phyloP scores from a whole-genome alignment of 2,113 vertebrate genomes.

The Boulengeromyrus knoepffleri region DNA sequence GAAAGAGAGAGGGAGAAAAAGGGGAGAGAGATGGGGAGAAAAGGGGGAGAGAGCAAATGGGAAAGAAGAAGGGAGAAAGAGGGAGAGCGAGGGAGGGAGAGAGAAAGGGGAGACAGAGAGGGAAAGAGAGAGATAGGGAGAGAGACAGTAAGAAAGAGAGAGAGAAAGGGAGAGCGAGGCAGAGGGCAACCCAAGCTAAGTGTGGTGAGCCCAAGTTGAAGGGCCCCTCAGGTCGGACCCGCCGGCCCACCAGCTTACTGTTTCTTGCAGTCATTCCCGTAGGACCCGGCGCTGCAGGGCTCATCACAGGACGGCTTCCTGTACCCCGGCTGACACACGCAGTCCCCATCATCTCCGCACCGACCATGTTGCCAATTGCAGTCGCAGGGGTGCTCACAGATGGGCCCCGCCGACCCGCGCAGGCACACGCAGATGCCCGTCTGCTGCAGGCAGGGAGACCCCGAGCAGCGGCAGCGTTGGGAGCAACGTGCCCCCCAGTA shows the following conservation, averaged over 20 bases:
- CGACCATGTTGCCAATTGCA: slow-evolving; percentile 65
- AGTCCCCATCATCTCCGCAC: slow-evolving; percentile 64
- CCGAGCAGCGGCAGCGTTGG: slow-evolving; percentile 64
- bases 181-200: not conserved
- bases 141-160: not conserved
- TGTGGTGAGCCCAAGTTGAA: not conserved
- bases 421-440: slow-evolving; percentile 70
- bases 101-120: not conserved
- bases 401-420: slow-evolving; percentile 64
- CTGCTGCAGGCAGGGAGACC: slow-evolving; percentile 67
- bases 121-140: no score
- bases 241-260: slow-evolving; percentile 54
- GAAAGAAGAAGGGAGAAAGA: not conserved
- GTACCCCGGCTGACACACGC: slow-evolving; percentile 72
- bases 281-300: slow-evolving; percentile 60
- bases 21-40: no score
- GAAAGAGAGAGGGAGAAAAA: not conserved
- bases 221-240: not conserved
- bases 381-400: slow-evolving; percentile 65
- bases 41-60: no score
- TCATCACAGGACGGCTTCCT: slow-evolving; percentile 61
- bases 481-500: slow-evolving; percentile 78
- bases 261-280: slow-evolving; percentile 63
- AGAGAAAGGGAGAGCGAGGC: not conserved
- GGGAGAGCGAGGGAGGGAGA: not conserved